Percentiles rank a stretch among this genome's conserved stretches.
Conservation (phyloP, 2,888 invertebrate genomes). For the Campoplex capitator region DNA sequence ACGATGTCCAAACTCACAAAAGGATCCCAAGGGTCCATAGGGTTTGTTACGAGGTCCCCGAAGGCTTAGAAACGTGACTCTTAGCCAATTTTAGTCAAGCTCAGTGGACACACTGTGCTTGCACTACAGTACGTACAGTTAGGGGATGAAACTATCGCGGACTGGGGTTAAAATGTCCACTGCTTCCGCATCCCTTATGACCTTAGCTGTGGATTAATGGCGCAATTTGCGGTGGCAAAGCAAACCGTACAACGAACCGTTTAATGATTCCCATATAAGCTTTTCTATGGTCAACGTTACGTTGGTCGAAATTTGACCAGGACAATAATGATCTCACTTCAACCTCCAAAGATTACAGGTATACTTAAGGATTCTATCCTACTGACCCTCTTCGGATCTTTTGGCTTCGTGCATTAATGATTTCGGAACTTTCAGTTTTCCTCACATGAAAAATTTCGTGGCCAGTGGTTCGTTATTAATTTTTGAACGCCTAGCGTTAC, state of each 20-base stretch:
- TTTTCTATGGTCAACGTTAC: conserved; percentile 13
- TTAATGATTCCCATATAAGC: conserved; percentile 38
- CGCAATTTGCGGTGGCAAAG: conserved; percentile 69
- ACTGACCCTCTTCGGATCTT: conserved; percentile 1
- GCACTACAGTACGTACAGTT: conserved; percentile 34
- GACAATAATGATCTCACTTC: conserved; percentile 11
- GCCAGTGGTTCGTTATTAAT: conserved; percentile 1
- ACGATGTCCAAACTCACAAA: conserved; percentile 37
- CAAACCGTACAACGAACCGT: conserved; percentile 61
- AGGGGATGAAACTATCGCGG: conserved; percentile 49
- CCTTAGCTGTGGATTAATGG: conserved; percentile 74
- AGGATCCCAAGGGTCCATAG: conserved; percentile 26
- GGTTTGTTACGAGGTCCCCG: conserved; percentile 17
- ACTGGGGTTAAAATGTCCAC: conserved; percentile 16
- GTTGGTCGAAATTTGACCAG: conserved; percentile 56
- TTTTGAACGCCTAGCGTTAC: not conserved
- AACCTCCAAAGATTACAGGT: conserved; percentile 14
- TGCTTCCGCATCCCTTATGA: conserved; percentile 38
- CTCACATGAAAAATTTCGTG: not conserved
- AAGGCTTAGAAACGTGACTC: conserved; percentile 55
- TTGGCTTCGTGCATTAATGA: not conserved
- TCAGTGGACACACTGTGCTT: conserved; percentile 18
- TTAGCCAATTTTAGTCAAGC: conserved; percentile 40
- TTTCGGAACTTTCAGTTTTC: not conserved
- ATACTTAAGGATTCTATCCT: conserved; percentile 1